Percentiles rank a stretch among this genome's conserved stretches.
These are phyloP conservation scores for Caenorhabditis becei DNA, from an alignment of 2,888 invertebrate genomes.

Conservation along the genomic window DNA sequence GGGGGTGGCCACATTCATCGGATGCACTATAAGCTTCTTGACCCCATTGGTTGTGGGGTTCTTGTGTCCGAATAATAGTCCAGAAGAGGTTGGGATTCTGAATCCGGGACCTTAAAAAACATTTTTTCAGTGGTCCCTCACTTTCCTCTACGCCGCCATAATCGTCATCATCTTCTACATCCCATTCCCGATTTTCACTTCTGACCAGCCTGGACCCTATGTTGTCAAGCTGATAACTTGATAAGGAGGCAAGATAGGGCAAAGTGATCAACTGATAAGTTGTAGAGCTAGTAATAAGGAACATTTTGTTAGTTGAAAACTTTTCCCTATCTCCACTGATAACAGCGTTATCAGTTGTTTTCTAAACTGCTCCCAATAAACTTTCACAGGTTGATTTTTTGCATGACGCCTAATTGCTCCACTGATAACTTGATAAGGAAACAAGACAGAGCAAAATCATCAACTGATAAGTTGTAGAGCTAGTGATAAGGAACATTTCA, in stretches of 20 bases:
- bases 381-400: too few relatives aligned
- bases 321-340: too few relatives aligned
- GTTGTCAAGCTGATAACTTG: too few relatives aligned
- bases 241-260: too few relatives aligned
- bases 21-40: conserved; percentile 24
- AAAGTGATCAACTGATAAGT: not conserved
- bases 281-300: too few relatives aligned
- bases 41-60: conserved; percentile 38
- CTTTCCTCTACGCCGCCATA: conserved; percentile 37
- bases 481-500: too few relatives aligned
- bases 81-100: conserved; percentile 41
- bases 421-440: too few relatives aligned
- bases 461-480: not conserved
- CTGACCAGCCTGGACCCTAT: not conserved
- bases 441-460: too few relatives aligned
- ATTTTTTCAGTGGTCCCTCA: conserved; percentile 37
- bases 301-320: too few relatives aligned
- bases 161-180: conserved; percentile 40
- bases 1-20: conserved; percentile 33
- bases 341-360: not conserved
- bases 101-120: not conserved
- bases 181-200: conserved; percentile 43
- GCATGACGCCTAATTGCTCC: too few relatives aligned
- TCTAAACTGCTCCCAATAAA: too few relatives aligned
- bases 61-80: conserved; percentile 47